Conservation (phyloP, 2,797 vertebrate genomes). For the Pangasius mekongensis region DNA sequence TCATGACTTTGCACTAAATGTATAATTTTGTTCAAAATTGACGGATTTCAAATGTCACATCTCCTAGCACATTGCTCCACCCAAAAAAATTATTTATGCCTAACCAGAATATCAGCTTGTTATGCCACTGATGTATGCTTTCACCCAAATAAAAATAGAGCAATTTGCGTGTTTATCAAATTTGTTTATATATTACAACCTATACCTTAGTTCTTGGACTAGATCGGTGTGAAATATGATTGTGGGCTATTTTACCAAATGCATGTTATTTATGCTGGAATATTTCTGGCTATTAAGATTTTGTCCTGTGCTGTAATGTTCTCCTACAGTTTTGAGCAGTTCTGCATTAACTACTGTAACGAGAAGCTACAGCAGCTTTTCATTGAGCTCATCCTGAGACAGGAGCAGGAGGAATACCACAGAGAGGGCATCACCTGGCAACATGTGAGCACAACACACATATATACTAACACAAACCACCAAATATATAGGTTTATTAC, state of each 20-base stretch:
- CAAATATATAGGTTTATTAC: neutral
- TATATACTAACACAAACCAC: neutral
- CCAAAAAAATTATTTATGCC: neutral
- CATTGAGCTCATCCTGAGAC: slow-evolving; percentile 84
- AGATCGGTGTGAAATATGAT: neutral
- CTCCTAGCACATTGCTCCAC: neutral
- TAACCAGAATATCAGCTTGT: neutral
- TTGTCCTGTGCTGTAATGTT: neutral
- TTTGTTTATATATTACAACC: neutral
- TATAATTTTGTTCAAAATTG: neutral
- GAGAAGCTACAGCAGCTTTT: slow-evolving; percentile 88
- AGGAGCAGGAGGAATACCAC: slow-evolving; percentile 89
- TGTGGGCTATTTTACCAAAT: neutral
- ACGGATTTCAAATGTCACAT: neutral
- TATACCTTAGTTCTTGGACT: neutral
- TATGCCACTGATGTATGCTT: neutral
- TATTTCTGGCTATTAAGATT: neutral
- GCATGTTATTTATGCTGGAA: neutral
- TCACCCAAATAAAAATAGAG: neutral
- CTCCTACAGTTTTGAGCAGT: slow-evolving; percentile 85
- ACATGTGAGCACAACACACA: slow-evolving; percentile 72
- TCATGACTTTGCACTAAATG: neutral
- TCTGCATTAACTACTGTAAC: slow-evolving; percentile 88
- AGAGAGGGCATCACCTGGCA: slow-evolving; percentile 90
- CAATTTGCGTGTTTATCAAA: neutral